phyloP scores from a whole-genome alignment of 35 echinoderm and acorn worm genomes.

The Ophioderma brevispina region DNA sequence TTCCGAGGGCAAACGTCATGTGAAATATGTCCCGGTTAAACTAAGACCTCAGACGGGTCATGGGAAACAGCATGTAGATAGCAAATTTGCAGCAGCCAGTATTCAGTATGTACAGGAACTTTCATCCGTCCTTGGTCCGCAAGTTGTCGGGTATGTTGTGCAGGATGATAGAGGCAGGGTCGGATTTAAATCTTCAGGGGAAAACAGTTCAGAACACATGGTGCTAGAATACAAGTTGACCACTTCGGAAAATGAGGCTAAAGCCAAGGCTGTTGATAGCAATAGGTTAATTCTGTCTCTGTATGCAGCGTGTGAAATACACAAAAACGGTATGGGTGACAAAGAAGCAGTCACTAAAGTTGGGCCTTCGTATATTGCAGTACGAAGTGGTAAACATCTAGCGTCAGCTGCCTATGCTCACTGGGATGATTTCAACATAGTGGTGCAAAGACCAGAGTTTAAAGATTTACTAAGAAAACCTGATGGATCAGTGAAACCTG shows the following conservation, averaged over 20 bases:
- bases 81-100: background rate
- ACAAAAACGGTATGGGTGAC: background rate
- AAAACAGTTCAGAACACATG: background rate
- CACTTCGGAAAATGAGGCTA: background rate
- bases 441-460: constrained; percentile 1
- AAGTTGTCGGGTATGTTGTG: background rate
- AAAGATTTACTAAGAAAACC: background rate
- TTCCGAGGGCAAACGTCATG: background rate
- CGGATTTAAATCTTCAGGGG: background rate
- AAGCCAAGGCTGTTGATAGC: background rate
- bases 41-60: background rate
- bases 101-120: background rate
- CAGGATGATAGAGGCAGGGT: background rate
- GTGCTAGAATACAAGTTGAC: background rate
- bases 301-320: background rate
- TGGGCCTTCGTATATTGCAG: background rate
- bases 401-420: background rate
- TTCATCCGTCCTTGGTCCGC: background rate
- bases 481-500: background rate
- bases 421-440: background rate
- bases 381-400: background rate
- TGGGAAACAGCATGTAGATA: background rate
- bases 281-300: background rate
- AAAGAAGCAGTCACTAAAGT: background rate
- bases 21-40: background rate